phyloP scores from a whole-genome alignment of 1,140 invertebrate species.

The Wasmannia auropunctata region DNA sequence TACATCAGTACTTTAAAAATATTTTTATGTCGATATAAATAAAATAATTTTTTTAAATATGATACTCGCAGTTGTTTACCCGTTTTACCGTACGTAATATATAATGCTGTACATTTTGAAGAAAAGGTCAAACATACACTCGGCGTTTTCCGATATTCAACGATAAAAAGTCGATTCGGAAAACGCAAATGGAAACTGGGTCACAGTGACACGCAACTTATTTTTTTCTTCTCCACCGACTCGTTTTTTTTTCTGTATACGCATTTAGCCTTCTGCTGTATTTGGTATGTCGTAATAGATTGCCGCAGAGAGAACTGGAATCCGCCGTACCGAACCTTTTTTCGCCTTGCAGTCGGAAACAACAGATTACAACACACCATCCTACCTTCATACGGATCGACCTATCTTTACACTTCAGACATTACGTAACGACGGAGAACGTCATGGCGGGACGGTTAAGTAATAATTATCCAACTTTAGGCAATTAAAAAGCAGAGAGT shows the following conservation, averaged over 20 bases:
- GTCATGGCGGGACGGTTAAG: background rate
- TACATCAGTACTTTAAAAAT: background rate
- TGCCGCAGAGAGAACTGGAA: conserved; percentile 1
- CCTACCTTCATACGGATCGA: background rate
- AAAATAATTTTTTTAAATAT: background rate
- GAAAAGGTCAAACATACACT: background rate
- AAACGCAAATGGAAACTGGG: conserved; percentile 46
- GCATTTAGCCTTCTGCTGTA: background rate
- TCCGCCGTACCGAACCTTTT: conserved; percentile 7
- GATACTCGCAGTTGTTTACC: background rate
- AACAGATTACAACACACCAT: background rate
- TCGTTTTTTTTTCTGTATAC: background rate
- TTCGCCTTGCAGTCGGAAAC: background rate
- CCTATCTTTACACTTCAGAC: background rate
- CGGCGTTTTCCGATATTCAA: conserved; percentile 29
- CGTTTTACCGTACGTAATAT: background rate
- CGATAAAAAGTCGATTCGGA: conserved; percentile 11
- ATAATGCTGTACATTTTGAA: background rate
- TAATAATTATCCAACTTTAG: background rate
- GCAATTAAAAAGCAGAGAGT: background rate
- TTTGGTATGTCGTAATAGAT: conserved; percentile 28
- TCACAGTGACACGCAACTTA: conserved; percentile 27
- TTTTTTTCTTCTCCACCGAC: background rate
- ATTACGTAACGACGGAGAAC: conserved; percentile 1
- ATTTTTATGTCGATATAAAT: background rate